phyloP scores from a whole-genome alignment of 2,797 vertebrate species.

The Argya squamiceps region DNA sequence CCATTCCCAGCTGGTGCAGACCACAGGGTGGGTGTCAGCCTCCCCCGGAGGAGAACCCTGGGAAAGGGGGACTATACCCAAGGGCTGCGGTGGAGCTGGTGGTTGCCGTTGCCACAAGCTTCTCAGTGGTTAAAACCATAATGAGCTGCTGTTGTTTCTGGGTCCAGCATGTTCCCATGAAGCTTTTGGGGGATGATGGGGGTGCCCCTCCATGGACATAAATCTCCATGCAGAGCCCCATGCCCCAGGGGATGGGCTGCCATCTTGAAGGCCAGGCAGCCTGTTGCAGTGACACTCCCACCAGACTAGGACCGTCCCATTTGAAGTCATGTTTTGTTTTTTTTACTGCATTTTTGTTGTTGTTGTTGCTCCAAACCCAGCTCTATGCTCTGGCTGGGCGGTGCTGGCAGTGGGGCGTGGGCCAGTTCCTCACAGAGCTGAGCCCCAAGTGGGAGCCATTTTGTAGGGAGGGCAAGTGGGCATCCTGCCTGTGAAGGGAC shows the following conservation, averaged over 20 bases:
- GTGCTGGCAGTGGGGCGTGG: neutral
- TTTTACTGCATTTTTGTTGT: neutral
- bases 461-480: neutral
- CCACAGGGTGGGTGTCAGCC: neutral
- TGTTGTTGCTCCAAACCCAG: neutral
- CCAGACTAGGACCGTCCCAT: neutral
- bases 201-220: neutral
- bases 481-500: neutral
- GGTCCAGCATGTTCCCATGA: neutral
- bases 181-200: rapidly evolving
- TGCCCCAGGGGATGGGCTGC: neutral
- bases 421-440: rapidly evolving
- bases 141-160: neutral
- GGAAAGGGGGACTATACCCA: neutral
- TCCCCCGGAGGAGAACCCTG: rapidly evolving
- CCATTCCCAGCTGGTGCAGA: neutral
- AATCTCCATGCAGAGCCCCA: neutral
- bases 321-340: neutral
- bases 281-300: neutral
- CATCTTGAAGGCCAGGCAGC: neutral
- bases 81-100: neutral
- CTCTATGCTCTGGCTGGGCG: neutral
- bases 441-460: neutral
- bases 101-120: neutral
- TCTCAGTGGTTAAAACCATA: neutral